Percentiles rank a stretch among this genome's conserved stretches.
Conservation (phyloP, 2,888 invertebrate species). For the Aphodius sticticus region DNA sequence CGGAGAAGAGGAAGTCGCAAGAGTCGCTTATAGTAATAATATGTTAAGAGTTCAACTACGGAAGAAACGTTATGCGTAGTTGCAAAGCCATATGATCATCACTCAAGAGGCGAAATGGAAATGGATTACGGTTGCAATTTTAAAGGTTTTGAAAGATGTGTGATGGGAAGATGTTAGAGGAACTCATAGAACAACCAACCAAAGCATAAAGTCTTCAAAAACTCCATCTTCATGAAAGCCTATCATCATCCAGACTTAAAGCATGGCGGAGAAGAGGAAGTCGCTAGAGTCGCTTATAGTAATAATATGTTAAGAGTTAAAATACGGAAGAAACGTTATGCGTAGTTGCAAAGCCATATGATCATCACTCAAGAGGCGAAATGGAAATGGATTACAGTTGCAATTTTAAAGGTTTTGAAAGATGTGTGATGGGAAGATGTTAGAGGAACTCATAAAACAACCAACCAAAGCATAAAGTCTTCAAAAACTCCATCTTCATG, state of each 20-base stretch:
- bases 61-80: too few relatives aligned
- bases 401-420: background rate
- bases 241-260: background rate
- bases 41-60: too few relatives aligned
- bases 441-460: background rate
- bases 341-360: too few relatives aligned
- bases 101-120: too few relatives aligned
- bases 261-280: background rate
- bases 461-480: background rate
- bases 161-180: background rate
- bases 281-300: too few relatives aligned
- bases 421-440: background rate
- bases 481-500: background rate
- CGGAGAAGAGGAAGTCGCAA: background rate
- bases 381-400: too few relatives aligned
- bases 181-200: background rate
- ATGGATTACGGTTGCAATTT: background rate
- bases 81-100: too few relatives aligned
- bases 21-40: too few relatives aligned
- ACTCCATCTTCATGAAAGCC: background rate
- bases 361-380: too few relatives aligned
- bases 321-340: too few relatives aligned
- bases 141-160: background rate
- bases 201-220: background rate
- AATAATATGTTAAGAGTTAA: too few relatives aligned